phyloP scores from a whole-genome alignment of 1,140 invertebrate genomes.

The Drosophila persimilis region DNA sequence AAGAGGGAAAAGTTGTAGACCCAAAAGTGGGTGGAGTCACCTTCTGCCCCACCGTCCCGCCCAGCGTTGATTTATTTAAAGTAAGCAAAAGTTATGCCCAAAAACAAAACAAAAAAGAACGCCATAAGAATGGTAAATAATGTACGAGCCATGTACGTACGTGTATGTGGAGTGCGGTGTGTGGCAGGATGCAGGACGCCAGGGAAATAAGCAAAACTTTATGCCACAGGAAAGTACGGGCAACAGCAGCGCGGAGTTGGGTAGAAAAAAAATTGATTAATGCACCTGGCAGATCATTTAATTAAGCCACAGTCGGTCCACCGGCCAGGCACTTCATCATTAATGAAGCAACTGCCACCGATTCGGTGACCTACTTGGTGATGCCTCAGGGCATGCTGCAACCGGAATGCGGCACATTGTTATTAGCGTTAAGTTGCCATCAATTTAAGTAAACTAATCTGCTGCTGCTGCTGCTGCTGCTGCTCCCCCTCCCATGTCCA shows the following conservation, averaged over 20 bases:
- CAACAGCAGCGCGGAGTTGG: constrained; percentile 3
- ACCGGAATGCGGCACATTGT: constrained; percentile 46
- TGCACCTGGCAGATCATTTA: constrained; percentile 65
- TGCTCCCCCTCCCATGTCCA: not conserved
- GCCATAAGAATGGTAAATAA: constrained; percentile 71
- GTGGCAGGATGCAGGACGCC: constrained; percentile 13
- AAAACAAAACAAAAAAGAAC: constrained; percentile 26
- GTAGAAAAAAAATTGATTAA: constrained; percentile 60
- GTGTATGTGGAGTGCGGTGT: not conserved
- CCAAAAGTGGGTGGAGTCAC: constrained; percentile 42
- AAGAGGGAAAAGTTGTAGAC: constrained; percentile 46
- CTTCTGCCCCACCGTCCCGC: constrained; percentile 24
- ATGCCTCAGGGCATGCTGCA: constrained; percentile 57
- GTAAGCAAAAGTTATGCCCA: constrained; percentile 71
- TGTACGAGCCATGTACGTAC: constrained; percentile 27
- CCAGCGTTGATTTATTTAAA: constrained; percentile 73
- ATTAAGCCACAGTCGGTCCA: constrained; percentile 41
- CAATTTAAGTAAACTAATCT: constrained; percentile 81
- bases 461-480: not conserved
- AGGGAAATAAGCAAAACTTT: constrained; percentile 69
- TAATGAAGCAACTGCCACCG: constrained; percentile 33
- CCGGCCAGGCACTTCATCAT: constrained; percentile 27
- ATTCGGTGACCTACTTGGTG: constrained; percentile 36
- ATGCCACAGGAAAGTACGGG: constrained; percentile 21
- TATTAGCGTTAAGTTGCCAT: constrained; percentile 78